These are phyloP conservation scores for Tetramorium parvispinum DNA, from an alignment of 1,140 invertebrate species.

Conservation along the genomic window DNA sequence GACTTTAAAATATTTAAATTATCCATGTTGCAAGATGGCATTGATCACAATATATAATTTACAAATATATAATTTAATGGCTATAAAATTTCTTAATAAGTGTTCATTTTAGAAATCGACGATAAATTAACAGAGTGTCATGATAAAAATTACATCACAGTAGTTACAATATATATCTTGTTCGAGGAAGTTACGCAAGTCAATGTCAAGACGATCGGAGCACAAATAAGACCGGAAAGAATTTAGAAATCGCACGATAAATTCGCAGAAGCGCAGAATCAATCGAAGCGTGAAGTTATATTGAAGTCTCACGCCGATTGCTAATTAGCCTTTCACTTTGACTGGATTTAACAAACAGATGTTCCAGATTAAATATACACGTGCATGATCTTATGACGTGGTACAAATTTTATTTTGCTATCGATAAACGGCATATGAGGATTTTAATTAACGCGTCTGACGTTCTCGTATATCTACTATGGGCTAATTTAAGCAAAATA, in stretches of 20 bases:
- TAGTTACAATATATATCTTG: neutral
- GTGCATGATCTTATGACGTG: neutral
- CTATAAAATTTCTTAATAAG: neutral
- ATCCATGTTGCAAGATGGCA: neutral
- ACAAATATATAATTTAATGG: neutral
- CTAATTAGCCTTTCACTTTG: conserved; percentile 5
- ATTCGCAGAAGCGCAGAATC: neutral
- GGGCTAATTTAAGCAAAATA: neutral
- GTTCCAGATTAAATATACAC: conserved; percentile 16
- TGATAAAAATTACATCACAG: neutral
- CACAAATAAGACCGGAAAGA: conserved; percentile 20
- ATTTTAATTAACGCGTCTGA: neutral
- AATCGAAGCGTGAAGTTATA: neutral
- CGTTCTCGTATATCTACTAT: neutral
- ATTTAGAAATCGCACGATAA: conserved; percentile 18
- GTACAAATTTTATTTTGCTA: neutral
- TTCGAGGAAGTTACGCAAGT: conserved; percentile 24
- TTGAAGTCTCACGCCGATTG: neutral
- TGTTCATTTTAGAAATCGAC: neutral
- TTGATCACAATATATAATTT: neutral
- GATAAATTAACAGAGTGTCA: neutral
- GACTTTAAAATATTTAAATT: conserved; percentile 3
- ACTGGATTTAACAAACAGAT: neutral
- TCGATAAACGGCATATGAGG: neutral
- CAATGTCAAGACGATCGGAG: neutral